A percentile compares a stretch with the other conserved stretches of the same genome.
These are phyloP conservation scores for Mythimna pallens DNA, from an alignment of 2,888 invertebrate genomes.

Conservation along the genomic window DNA sequence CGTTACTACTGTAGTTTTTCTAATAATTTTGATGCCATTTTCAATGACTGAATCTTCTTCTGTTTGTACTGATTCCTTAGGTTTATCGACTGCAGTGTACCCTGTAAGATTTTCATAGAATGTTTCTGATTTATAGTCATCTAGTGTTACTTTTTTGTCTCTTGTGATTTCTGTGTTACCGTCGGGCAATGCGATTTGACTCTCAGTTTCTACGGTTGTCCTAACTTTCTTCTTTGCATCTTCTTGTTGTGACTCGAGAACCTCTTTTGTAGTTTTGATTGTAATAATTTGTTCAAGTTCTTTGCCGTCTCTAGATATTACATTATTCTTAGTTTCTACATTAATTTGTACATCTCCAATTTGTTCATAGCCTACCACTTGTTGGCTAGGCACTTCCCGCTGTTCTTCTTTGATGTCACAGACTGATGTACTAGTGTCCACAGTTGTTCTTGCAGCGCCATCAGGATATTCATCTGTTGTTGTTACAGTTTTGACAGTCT, in stretches of 20 bases:
- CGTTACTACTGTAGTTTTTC: conserved; percentile 82
- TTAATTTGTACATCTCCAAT: conserved; percentile 65
- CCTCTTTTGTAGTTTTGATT: conserved; percentile 84
- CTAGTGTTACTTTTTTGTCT: conserved; percentile 83
- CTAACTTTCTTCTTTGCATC: conserved; percentile 80
- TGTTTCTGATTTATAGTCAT: conserved; percentile 78
- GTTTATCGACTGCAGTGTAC: conserved; percentile 74
- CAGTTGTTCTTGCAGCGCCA: conserved; percentile 77
- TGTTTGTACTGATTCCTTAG: conserved; percentile 74
- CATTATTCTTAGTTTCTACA: conserved; percentile 78
- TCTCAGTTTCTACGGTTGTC: conserved; percentile 81
- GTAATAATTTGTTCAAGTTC: conserved; percentile 81
- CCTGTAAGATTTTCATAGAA: conserved; percentile 81
- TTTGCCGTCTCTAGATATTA: conserved; percentile 74
- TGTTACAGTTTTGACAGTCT: conserved; percentile 74
- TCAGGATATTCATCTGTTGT: conserved; percentile 80
- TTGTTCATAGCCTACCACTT: conserved; percentile 68
- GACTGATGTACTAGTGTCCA: conserved; percentile 80
- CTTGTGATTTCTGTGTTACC: conserved; percentile 84
- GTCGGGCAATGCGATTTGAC: conserved; percentile 79
- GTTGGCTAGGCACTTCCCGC: conserved; percentile 61
- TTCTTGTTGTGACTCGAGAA: conserved; percentile 72
- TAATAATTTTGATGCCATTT: conserved; percentile 76
- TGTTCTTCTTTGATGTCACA: conserved; percentile 73
- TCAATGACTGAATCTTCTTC: conserved; percentile 74